Conservation (phyloP, 2,113 vertebrate species). For the Nanorana parkeri region DNA sequence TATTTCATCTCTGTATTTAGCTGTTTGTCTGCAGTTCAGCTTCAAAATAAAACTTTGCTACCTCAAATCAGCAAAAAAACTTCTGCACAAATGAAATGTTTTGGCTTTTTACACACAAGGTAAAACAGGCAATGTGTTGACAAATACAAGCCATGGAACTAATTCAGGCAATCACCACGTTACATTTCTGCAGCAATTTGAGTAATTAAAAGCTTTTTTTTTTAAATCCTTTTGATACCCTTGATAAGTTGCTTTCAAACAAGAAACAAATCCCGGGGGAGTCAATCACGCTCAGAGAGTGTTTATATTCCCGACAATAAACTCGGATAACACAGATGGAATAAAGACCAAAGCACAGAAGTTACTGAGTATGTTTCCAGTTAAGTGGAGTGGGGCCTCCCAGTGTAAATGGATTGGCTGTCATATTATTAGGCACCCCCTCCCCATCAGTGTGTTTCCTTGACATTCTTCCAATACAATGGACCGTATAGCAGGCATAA, state of each 20-base stretch:
- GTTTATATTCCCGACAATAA: conserved; percentile 52
- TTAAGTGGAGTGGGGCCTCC: neutral
- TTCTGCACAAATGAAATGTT: neutral
- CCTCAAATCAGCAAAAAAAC: neutral
- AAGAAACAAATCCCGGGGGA: conserved; percentile 46
- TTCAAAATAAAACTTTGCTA: neutral
- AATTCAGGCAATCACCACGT: conserved; percentile 15
- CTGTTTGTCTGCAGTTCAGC: too few relatives aligned
- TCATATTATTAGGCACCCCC: neutral
- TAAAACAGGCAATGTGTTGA: neutral
- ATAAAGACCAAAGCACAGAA: conserved; percentile 26
- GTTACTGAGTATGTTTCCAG: neutral
- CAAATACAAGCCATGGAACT: neutral
- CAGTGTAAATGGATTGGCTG: neutral
- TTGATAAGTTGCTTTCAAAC: conserved; percentile 53
- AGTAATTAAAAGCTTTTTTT: conserved; percentile 48
- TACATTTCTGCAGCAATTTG: conserved; percentile 44
- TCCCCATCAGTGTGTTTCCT: neutral
- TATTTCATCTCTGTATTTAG: too few relatives aligned
- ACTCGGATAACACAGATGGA: conserved; percentile 29
- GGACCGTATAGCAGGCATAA: neutral
- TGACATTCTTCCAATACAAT: neutral
- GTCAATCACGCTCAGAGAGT: conserved; percentile 46
- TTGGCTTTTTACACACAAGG: neutral
- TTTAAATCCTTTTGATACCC: conserved; percentile 46